Evolutionary conservation across 2,113 vertebrate species (phyloP).

Genomic region (Acinonyx jubatus): DNA sequence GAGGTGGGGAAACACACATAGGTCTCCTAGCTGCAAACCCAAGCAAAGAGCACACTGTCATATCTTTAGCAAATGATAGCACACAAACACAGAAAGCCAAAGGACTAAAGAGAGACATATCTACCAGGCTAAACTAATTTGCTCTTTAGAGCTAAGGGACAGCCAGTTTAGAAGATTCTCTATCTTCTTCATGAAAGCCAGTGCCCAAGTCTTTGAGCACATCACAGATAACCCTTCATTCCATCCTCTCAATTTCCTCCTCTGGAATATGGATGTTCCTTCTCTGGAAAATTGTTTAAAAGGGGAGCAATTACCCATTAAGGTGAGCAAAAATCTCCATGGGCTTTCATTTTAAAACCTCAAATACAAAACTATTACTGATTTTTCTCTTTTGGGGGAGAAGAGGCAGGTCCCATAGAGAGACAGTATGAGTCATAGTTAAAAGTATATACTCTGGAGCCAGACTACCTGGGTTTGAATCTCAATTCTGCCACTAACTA

Average conservation of each 20-base stretch:
- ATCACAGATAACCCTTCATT: neutral
- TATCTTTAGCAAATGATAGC: slow-evolving; percentile 70
- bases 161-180: neutral
- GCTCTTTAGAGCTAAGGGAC: neutral
- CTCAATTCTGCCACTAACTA: neutral
- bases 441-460: neutral
- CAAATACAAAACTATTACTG: neutral
- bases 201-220: neutral
- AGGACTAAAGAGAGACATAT: neutral
- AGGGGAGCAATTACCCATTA: neutral
- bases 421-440: neutral
- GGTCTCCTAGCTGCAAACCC: slow-evolving; percentile 70
- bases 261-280: slow-evolving; percentile 15
- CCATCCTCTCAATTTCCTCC: neutral
- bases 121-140: neutral
- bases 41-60: slow-evolving; percentile 66
- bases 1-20: slow-evolving; percentile 52
- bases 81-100: slow-evolving; percentile 29
- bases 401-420: neutral
- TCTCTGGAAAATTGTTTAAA: neutral
- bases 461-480: neutral
- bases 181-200: slow-evolving; percentile 10
- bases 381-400: neutral
- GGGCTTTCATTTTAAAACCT: neutral
- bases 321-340: slow-evolving; percentile 27